Evolutionary conservation across 1,140 invertebrate genomes (phyloP).

Genomic region (Drosophila equinoxialis): DNA sequence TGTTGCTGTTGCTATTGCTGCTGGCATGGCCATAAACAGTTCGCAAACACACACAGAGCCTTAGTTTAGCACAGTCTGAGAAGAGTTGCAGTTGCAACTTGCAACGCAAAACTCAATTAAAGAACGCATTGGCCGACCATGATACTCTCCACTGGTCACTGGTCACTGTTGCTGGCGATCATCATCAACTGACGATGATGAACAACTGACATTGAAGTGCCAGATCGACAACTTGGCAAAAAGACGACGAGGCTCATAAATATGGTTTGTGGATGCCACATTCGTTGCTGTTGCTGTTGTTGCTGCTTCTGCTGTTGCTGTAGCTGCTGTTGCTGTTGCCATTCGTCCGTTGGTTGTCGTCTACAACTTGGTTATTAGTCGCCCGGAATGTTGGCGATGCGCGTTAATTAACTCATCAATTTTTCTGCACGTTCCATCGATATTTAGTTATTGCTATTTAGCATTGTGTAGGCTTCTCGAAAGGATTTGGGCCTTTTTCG

Average conservation of each 20-base stretch:
- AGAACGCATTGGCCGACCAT: conserved; percentile 72
- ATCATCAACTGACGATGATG: conserved; percentile 54
- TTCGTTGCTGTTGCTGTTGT: not conserved
- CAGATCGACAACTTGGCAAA: conserved; percentile 68
- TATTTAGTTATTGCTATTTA: conserved; percentile 52
- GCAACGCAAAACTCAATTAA: conserved; percentile 80
- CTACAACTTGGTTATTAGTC: conserved; percentile 81
- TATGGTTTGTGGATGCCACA: conserved; percentile 57
- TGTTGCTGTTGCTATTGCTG: conserved; percentile 37
- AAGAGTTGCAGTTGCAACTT: conserved; percentile 49
- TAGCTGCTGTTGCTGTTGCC: conserved; percentile 31
- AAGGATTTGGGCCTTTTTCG: conserved; percentile 51
- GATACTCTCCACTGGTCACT: conserved; percentile 53
- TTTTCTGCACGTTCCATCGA: conserved; percentile 50
- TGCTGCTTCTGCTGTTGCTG: conserved; percentile 15
- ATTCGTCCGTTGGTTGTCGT: conserved; percentile 57
- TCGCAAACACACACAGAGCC: conserved; percentile 3
- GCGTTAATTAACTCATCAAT: conserved; percentile 82
- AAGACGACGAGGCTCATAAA: conserved; percentile 69
- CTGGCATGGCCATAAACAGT: conserved; percentile 73
- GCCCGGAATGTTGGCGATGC: conserved; percentile 79
- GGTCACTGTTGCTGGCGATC: conserved; percentile 39
- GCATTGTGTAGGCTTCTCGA: conserved; percentile 45
- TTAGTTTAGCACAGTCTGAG: conserved; percentile 9
- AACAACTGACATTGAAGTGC: conserved; percentile 80